Conservation (phyloP, 2,888 invertebrate species). For the Drosophila yooni region DNA sequence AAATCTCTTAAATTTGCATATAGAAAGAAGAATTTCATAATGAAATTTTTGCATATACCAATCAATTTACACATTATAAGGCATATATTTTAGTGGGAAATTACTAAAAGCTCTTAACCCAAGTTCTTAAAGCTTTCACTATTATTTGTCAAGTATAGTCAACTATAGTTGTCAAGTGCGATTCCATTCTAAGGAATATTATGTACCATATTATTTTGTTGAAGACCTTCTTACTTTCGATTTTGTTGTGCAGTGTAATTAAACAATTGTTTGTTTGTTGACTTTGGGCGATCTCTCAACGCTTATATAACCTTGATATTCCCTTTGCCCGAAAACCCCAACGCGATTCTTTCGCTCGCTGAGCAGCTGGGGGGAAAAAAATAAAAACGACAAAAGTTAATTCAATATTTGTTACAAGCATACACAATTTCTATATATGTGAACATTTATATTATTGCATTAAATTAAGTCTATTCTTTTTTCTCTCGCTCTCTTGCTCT, state of each 20-base stretch:
- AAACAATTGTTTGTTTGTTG: slow-evolving; percentile 50
- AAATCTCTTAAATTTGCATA: not conserved
- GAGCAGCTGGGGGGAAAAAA: slow-evolving; percentile 56
- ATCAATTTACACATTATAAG: not conserved
- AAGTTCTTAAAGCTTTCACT: not conserved
- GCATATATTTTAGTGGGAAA: not conserved
- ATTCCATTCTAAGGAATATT: not conserved
- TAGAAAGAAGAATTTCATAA: not conserved
- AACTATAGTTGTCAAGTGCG: not conserved
- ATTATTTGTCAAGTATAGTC: not conserved
- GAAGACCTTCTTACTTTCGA: slow-evolving; percentile 4
- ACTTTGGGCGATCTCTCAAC: slow-evolving; percentile 29
- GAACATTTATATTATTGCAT: slow-evolving; percentile 9
- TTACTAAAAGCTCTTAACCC: not conserved
- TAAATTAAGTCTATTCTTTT: slow-evolving; percentile 13
- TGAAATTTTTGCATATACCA: not conserved
- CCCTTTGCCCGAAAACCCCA: slow-evolving; percentile 43
- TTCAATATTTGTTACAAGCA: not conserved
- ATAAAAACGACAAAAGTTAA: slow-evolving; percentile 45
- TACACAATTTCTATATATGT: not conserved
- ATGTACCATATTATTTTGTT: not conserved
- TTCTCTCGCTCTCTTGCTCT: not conserved
- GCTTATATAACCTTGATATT: slow-evolving; percentile 73
- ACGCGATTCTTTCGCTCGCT: slow-evolving; percentile 22
- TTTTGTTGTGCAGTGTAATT: slow-evolving; percentile 42